Evolutionary conservation across 2,888 invertebrate genomes (phyloP).

Genomic region (Drosophila percnosoma): DNA sequence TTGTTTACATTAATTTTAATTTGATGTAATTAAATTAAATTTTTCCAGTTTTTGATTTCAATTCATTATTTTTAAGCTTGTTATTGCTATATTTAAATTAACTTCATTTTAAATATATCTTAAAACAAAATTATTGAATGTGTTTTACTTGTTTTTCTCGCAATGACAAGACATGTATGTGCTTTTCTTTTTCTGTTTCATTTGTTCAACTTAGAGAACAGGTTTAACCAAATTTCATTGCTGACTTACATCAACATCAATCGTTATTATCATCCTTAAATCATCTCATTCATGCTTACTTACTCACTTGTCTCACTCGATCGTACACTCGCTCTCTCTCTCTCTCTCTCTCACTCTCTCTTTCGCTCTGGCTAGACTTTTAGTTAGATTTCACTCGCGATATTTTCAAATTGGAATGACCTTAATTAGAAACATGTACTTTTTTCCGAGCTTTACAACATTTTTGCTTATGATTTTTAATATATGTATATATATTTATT

Average conservation of each 20-base stretch:
- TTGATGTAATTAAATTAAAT: slow-evolving; percentile 51
- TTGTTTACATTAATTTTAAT: slow-evolving; percentile 52
- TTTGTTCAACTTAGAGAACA: slow-evolving; percentile 12
- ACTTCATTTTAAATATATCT: slow-evolving; percentile 77
- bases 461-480: slow-evolving; percentile 39
- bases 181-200: slow-evolving; percentile 23
- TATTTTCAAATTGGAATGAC: slow-evolving; percentile 80
- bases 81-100: slow-evolving; percentile 51
- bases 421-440: slow-evolving; percentile 81
- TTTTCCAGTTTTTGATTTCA: slow-evolving; percentile 28
- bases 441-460: slow-evolving; percentile 70
- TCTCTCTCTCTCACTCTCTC: slow-evolving; percentile 25
- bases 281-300: slow-evolving; percentile 47
- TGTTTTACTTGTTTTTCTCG: slow-evolving; percentile 65
- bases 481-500: slow-evolving; percentile 14
- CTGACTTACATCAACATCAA: slow-evolving; percentile 13
- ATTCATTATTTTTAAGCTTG: slow-evolving; percentile 30
- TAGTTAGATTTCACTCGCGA: slow-evolving; percentile 75
- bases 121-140: slow-evolving; percentile 80
- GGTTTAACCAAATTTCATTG: slow-evolving; percentile 28
- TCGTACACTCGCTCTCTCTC: slow-evolving; percentile 24
- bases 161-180: slow-evolving; percentile 47
- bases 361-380: slow-evolving; percentile 46
- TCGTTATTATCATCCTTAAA: slow-evolving; percentile 24
- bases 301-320: slow-evolving; percentile 33